A percentile compares a stretch with the other conserved stretches of the same genome.
Conservation (phyloP, 1,140 invertebrate genomes). For the Aporrectodea caliginosa region DNA sequence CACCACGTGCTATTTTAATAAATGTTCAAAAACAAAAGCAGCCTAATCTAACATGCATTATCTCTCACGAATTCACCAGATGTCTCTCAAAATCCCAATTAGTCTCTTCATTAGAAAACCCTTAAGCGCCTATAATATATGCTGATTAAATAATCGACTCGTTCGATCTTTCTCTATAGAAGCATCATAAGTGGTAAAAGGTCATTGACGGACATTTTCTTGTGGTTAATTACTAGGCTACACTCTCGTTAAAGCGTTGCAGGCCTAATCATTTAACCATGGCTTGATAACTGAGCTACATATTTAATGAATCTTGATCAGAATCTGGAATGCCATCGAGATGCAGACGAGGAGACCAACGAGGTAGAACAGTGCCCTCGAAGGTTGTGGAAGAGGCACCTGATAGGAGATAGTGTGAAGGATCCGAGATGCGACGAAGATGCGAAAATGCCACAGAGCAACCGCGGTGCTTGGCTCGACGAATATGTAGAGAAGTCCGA, state of each 20-base stretch:
- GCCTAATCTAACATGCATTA: no score
- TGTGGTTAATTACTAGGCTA: neutral
- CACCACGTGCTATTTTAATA: no score
- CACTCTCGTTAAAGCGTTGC: neutral
- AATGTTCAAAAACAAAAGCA: no score
- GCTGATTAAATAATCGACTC: neutral
- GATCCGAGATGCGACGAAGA: slow-evolving; percentile 61
- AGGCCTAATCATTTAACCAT: neutral
- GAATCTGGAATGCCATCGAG: slow-evolving; percentile 57
- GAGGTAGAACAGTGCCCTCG: slow-evolving; percentile 59
- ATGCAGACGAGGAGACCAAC: slow-evolving; percentile 56
- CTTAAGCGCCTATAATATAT: no score
- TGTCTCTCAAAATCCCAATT: no score
- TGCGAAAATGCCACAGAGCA: slow-evolving; percentile 62
- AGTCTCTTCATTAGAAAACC: no score
- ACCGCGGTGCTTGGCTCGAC: slow-evolving; percentile 59
- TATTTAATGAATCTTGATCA: neutral
- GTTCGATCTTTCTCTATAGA: neutral
- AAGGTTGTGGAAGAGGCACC: slow-evolving; percentile 59
- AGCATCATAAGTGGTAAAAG: no score
- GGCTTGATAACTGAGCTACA: no score
- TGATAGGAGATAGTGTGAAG: slow-evolving; percentile 63
- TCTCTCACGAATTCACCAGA: no score
- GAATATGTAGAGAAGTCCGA: slow-evolving; percentile 62
- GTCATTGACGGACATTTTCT: neutral